Evolutionary conservation across 2,888 invertebrate genomes (phyloP).

Genomic region (Diloba caeruleocephala): DNA sequence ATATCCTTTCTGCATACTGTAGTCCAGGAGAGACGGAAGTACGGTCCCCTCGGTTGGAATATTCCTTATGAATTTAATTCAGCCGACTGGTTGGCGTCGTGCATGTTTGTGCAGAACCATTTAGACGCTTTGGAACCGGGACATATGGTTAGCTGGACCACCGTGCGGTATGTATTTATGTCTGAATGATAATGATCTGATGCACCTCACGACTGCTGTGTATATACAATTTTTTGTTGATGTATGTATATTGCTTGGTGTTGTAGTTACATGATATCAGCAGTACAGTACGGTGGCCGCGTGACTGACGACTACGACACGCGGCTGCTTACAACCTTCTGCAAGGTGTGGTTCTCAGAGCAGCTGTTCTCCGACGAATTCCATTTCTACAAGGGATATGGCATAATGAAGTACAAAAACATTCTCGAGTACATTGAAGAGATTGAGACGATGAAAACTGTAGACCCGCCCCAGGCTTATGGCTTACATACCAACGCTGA

Average conservation of each 20-base stretch:
- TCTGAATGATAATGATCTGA: too few species aligned
- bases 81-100: constrained; percentile 96
- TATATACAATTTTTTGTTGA: too few species aligned
- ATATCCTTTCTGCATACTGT: constrained; percentile 96
- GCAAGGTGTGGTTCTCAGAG: constrained; percentile 94
- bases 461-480: constrained; percentile 96
- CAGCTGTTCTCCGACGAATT: constrained; percentile 92
- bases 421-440: constrained; percentile 92
- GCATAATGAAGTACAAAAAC: constrained; percentile 91
- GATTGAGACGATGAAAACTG: constrained; percentile 92
- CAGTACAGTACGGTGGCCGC: constrained; percentile 97
- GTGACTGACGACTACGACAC: constrained; percentile 97
- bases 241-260: too few species aligned
- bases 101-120: constrained; percentile 96
- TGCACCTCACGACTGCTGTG: too few species aligned
- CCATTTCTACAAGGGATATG: constrained; percentile 94
- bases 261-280: constrained; percentile 95
- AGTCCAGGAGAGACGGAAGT: constrained; percentile 95
- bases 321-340: constrained; percentile 93
- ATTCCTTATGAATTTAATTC: constrained; percentile 97
- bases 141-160: constrained; percentile 93
- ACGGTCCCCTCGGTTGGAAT: constrained; percentile 97
- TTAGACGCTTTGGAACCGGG: constrained; percentile 94
- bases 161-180: constrained; percentile 87
- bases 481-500: constrained; percentile 97